A percentile compares a stretch with the other conserved stretches of the same genome.
These are phyloP conservation scores for Calcarius lapponicus DNA, from an alignment of 2,797 vertebrate species.

Conservation along the genomic window DNA sequence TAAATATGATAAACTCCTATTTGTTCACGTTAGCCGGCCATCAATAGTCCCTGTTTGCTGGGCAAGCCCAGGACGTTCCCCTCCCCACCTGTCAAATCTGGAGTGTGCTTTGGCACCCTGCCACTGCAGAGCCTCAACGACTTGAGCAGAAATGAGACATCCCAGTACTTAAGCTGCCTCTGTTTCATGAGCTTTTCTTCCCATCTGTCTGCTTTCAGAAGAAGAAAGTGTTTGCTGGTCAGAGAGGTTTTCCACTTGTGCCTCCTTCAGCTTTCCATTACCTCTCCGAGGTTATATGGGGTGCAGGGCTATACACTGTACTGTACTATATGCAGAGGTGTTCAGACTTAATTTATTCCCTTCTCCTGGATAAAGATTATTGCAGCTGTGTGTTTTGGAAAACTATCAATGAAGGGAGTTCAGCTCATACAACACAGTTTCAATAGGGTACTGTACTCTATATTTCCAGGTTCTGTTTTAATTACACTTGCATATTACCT, in stretches of 20 bases:
- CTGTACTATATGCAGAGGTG: constrained; percentile 72
- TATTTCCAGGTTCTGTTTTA: constrained; percentile 76
- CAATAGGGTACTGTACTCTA: constrained; percentile 74
- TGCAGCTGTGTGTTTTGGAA: constrained; percentile 78
- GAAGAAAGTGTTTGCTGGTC: constrained; percentile 65
- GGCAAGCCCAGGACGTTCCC: constrained; percentile 42
- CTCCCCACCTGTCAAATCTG: constrained; percentile 56
- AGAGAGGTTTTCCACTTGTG: constrained; percentile 68
- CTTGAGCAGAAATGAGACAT: constrained; percentile 64
- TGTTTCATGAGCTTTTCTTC: constrained; percentile 53
- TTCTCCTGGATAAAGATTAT: constrained; percentile 77
- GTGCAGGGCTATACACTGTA: constrained; percentile 68
- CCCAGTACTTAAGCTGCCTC: constrained; percentile 30
- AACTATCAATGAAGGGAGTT: constrained; percentile 75
- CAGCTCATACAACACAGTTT: constrained; percentile 73
- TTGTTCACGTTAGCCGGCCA: constrained; percentile 22
- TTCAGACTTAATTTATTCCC: constrained; percentile 77
- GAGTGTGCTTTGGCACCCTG: constrained; percentile 63
- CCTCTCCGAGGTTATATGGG: constrained; percentile 57
- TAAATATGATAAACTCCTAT: constrained; percentile 28
- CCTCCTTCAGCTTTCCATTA: constrained; percentile 70
- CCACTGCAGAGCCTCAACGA: constrained; percentile 6
- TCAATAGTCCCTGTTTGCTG: constrained; percentile 29
- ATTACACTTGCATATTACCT: constrained; percentile 74
- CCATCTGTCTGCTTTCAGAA: constrained; percentile 51